phyloP scores from a whole-genome alignment of 1,140 invertebrate species.

The Pachyrhynchus sulphureomaculatus region DNA sequence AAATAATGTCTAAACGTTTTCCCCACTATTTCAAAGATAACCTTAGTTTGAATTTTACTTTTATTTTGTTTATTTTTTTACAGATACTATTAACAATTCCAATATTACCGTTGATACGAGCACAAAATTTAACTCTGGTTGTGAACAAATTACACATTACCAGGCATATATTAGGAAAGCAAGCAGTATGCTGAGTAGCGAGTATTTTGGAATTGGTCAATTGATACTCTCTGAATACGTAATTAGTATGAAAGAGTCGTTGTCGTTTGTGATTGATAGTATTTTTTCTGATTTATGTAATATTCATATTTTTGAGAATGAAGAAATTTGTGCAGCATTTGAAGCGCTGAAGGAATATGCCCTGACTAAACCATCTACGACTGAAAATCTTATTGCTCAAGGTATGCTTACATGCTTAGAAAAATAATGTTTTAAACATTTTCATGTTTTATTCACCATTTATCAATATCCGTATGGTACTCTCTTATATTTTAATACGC shows the following conservation, averaged over 20 bases:
- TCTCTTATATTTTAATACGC: too few species aligned
- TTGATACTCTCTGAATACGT: slow-evolving; percentile 56
- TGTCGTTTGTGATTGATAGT: slow-evolving; percentile 51
- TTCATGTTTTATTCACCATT: too few species aligned
- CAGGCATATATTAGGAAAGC: slow-evolving; percentile 61
- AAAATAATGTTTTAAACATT: too few species aligned
- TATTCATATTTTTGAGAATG: slow-evolving; percentile 53
- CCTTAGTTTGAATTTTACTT: too few species aligned
- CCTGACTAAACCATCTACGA: slow-evolving; percentile 64
- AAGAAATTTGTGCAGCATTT: slow-evolving; percentile 64
- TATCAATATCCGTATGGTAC: too few species aligned
- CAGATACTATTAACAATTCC: not conserved
- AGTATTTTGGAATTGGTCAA: slow-evolving; percentile 62
- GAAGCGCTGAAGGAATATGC: slow-evolving; percentile 61
- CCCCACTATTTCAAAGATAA: too few species aligned
- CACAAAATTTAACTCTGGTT: slow-evolving; percentile 57
- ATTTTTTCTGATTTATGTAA: slow-evolving; percentile 55
- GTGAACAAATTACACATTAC: slow-evolving; percentile 61
- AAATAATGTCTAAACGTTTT: too few species aligned
- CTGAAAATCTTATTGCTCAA: slow-evolving; percentile 68
- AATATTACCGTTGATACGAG: slow-evolving; percentile 45
- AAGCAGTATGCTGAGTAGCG: slow-evolving; percentile 60
- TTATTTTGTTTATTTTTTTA: not conserved
- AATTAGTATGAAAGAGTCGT: slow-evolving; percentile 51
- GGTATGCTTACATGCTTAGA: slow-evolving; percentile 18